These are phyloP conservation scores for Chloroceryle amazona DNA, from an alignment of 2,797 vertebrate species.

Conservation along the genomic window DNA sequence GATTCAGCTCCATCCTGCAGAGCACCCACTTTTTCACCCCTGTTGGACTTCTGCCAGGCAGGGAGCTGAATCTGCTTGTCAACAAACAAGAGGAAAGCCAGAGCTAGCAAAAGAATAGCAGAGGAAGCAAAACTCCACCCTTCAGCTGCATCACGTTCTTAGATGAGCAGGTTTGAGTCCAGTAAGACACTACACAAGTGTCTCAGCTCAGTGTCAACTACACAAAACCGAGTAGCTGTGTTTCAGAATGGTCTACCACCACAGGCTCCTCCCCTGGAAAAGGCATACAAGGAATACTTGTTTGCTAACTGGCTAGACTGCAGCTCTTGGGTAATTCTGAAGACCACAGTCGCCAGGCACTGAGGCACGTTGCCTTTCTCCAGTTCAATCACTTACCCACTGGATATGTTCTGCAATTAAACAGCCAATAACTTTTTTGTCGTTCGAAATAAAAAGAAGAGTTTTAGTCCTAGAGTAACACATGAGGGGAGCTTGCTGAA, in stretches of 20 bases:
- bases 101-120: background rate
- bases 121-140: background rate
- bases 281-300: background rate
- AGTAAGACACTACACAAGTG: background rate
- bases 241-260: background rate
- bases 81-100: background rate
- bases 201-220: background rate
- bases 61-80: background rate
- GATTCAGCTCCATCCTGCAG: background rate
- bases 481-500: conserved; percentile 95
- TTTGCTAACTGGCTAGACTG: background rate
- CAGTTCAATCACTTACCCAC: conserved; percentile 86
- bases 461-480: conserved; percentile 97
- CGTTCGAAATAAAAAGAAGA: conserved; percentile 97
- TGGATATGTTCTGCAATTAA: conserved; percentile 99
- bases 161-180: background rate
- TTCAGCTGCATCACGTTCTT: background rate
- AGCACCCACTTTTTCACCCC: background rate
- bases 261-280: background rate
- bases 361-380: background rate
- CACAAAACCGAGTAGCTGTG: background rate
- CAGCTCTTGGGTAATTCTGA: background rate
- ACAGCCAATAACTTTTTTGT: conserved; percentile 97
- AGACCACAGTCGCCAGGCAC: background rate
- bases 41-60: fast-evolving